Evolutionary conservation across 2,888 invertebrate genomes (phyloP), one percentile per base, ranked within the genome.

Genomic region (Unio pictorum): DNA sequence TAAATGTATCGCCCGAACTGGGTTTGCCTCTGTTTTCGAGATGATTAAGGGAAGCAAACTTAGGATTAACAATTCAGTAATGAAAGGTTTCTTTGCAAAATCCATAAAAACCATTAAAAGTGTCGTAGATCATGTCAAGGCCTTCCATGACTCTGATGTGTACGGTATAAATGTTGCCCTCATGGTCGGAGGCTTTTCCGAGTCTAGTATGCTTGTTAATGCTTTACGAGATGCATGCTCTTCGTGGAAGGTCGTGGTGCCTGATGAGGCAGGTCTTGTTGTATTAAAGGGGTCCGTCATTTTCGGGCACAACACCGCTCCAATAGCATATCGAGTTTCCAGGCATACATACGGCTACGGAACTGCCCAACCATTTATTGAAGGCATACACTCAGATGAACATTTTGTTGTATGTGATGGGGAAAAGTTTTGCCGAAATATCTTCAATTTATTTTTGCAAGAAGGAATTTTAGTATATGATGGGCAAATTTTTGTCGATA

Each of bases 111-210:
- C 65, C 4, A 66, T 20, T 18, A 54, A 66, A 18, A 55, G 55
- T 58, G 62, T 73, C 23, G 55, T 73, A 18, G 57, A 59, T 18
- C 73, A 73, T 65, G 20, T 73, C 11, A 65, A 62, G 3, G 23
- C 70, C 26, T 34, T 73, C 26, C n/a, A 57, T 11, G 57, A 59
- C 23, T 56, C 59, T 8, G 63, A 60, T 54, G 34, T 69, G 17
- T 28, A 55, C 55, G 73, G 63, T 56, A 56, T 70, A 26, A 57
- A 28, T 26, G 70, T 70, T 17, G 59, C 70, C n/a, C n/a, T 73
- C 7, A 67, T 73, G 73, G 69, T 73, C 4, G 73, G 73, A 28
- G 73, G 73, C 18, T 73, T 73, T 63, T 73, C 73, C 2, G 73
- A 73, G 64, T 73, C 64, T 23, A 59, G 61, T 8, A 67, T 70